phyloP scores from a whole-genome alignment of 1,140 invertebrate species.

The Drosophila sechellia region DNA sequence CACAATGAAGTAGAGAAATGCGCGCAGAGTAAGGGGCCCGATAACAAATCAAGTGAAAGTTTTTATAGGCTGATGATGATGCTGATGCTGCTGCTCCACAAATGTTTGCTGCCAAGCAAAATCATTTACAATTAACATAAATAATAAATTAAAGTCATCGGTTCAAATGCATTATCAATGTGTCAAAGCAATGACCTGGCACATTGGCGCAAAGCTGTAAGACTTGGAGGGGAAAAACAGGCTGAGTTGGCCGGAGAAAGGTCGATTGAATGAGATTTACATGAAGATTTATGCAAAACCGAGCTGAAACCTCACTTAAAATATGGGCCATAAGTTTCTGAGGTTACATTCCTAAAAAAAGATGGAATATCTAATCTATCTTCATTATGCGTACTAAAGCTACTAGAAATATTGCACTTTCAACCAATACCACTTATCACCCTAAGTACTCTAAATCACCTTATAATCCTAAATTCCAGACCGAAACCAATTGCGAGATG shows the following conservation, averaged over 20 bases:
- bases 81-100: slow-evolving; percentile 26
- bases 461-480: slow-evolving; percentile 84
- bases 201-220: slow-evolving; percentile 9
- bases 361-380: too few relatives aligned
- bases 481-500: slow-evolving; percentile 91
- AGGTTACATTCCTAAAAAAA: too few relatives aligned
- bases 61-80: slow-evolving; percentile 44
- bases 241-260: neutral
- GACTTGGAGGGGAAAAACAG: neutral
- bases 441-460: neutral
- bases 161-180: slow-evolving; percentile 31
- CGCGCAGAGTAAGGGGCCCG: slow-evolving; percentile 29
- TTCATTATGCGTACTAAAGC: too few relatives aligned
- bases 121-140: slow-evolving; percentile 50
- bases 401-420: too few relatives aligned
- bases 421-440: too few relatives aligned
- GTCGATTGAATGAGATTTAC: neutral
- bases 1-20: slow-evolving; percentile 35
- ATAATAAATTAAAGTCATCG: slow-evolving; percentile 53
- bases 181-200: slow-evolving; percentile 47
- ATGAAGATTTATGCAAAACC: neutral
- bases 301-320: neutral
- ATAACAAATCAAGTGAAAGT: slow-evolving; percentile 56
- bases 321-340: too few relatives aligned
- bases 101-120: slow-evolving; percentile 32